Base-by-base conservation (phyloP, 1,140 invertebrate species). In the Ostrea edulis region DNA sequence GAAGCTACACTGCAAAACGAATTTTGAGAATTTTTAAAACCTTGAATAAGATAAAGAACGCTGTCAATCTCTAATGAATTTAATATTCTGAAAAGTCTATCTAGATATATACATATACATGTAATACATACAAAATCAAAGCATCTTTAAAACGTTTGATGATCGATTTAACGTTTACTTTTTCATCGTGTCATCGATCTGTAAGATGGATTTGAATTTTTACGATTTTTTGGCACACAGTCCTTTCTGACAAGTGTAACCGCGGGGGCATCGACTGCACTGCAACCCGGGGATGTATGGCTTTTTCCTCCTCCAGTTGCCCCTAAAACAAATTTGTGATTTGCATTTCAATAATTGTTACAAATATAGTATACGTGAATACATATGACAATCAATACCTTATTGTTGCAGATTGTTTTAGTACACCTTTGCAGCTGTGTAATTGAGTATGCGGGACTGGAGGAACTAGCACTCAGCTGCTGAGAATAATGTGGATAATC, bases 221-320 rank as follows among this genome's bases (percentile, higher is more conserved):
- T 44, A 44, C 35, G 35, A 2, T 25, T 35, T 9, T 35, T 77
- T 29, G 25, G 68, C 68, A 77, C 68, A 77, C 68, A 77, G 25
- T 12, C 68, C 68, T 25, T 14, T 29, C 25, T 25, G 68, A 35
- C 68, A 77, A 35, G 5, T 17, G 68, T 77, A 77, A 25, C 68
- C 68, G 14, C 11, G 22, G 68, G 68, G 22, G 25, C 68, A 77
- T 9, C 17, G 7, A 35, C 68, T 77, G 25, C 68, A 77, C 29
- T 11, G 68, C 2, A 9, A 9, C 11, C 68, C 68, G 25, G 68
- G 68, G 29, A 77, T 35, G 68, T 77, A 77, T 9, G 68, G 68
- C 12, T 77, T 77, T 25, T 35, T 77, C 25, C 68, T 25, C 12
- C 25, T 77, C 68, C 68, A 77, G 68, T 77, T 77, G 25, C 68